Base-by-base conservation (phyloP, 2,888 invertebrate genomes). In the Alentia gelatinosa region DNA sequence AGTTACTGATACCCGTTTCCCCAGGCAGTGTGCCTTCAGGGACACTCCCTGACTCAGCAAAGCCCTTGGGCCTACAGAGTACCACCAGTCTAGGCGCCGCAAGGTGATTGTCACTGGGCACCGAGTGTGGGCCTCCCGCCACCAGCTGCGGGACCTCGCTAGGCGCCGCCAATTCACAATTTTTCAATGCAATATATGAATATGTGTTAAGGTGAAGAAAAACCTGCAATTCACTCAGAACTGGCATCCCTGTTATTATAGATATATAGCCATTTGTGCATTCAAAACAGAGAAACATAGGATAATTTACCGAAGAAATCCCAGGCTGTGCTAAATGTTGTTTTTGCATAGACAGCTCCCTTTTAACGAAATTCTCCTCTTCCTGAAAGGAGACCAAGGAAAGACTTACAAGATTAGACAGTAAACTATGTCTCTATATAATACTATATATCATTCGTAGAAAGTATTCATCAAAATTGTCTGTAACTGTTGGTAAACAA, bases 331-430 rank as follows among this genome's bases (percentile, higher is more conserved):
- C 79, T n/a, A 94, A 86, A 39, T 91, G 92, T 91, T 94, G 92
- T 84, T 93, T 92, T 23, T 94, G 91, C 35, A 91, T 75, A 35
- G 92, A 89, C 23, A 94, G 63, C 63, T 95, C 94, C 79, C 92
- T 92, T 37, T 93, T 91, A 33, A 94, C 89, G 68, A 93, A 90
- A 63, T 93, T 93, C 33, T 93, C 93, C 90, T 94, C 94, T 89
- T 94, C 94, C 95, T 94, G 90, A 26, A 91, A 90, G 30, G 33
- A 47, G 47, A 47, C 9, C 47, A 47, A n/a, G n/a, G n/a, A n/a
- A n/a, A n/a, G n/a, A n/a, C n/a, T n/a, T n/a, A n/a, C n/a, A n/a
- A n/a, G n/a, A n/a, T 56, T 56, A 9, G 19, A 1, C n/a, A 68
- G 68, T 3, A 68, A 63, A 63, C 5, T 23, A 63, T 12, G 63